Evolutionary conservation across 2,113 vertebrate species (phyloP), one percentile per base, ranked within the genome.

Genomic region (Engystomops pustulosus): DNA sequence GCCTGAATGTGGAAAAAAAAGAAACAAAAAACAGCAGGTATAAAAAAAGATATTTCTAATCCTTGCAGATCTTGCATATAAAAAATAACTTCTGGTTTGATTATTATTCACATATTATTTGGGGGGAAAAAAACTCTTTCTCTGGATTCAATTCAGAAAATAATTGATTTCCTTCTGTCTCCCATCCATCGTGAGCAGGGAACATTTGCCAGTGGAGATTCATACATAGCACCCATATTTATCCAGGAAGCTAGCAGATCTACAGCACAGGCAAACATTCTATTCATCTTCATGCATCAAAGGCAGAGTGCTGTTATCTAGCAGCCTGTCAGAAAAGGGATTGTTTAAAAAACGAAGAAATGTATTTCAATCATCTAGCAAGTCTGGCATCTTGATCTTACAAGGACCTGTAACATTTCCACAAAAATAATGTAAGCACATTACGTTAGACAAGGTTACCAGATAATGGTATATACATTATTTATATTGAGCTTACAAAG

Each of bases 201-300:
- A 47, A 76, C 47, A 76, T 36, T 32, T 76, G 47, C 72, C 47
- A 76, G 72, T 55, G 30, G 55, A 76, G 47, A 76, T 76, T 47
- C 72, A 76, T 76, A 53, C 72, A 76, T 53, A 53, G 47, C 14
- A 76, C 72, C 27, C 18, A 36, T 76, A 53, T 76, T 76, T 76
- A 76, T 55, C 23, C 6, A 76, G 47, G 47, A 76, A 55, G 32
- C 47, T 32, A 53, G 68, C 34, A 36, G 72, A 76, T 76, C 72
- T 76, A 51, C 15, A 34, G 30, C 23, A 76, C 72, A 53, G 18
- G 27, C 72, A 75, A 51, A 75, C 45, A 47, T 55, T 76, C 72
- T 76, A 53, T 76, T 76, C 72, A 76, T 76, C 47, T 53, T 55
- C 47, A 76, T 76, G 47, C 72, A 55, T 76, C 27, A 76, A 47